Evolutionary conservation across 1,140 invertebrate species (phyloP), one percentile per base, ranked within the genome.

Genomic region (Drosophila subpulchrella): DNA sequence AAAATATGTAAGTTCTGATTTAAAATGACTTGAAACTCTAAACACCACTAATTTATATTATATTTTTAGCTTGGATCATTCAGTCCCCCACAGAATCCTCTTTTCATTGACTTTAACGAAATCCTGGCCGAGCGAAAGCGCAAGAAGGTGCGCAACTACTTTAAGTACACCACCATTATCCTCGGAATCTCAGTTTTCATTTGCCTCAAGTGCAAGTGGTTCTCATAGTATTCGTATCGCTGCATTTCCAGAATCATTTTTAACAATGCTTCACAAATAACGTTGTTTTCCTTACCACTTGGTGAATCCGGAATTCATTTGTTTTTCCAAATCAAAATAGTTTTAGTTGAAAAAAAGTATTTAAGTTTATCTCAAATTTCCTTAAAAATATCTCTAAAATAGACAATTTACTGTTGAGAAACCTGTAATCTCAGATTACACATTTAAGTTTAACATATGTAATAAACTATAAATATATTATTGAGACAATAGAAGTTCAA

Each of bases 71-170:
- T 92, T 50, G 71, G 73, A 4, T 79, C 86, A 0, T 92, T 91
- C 34, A 92, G 91, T 55, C 91, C 91, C n/a, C 13, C 62, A 2
- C 78, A 75, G 38, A 91, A 71, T 53, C 89, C 86, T 0, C 54
- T 92, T 0, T 86, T 86, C 39, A 92, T 92, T 44, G 79, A 92
- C 38, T 92, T 78, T 44, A 74, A 91, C 47, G 90, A 92, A 42
- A 72, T 90, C 39, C 5, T 91, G 1, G 84, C 84, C 6, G 90
- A 91, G 57, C 78, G 84, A 0, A 91, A 91, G 60, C 84, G 84
- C 17, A 74, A 65, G 38, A 91, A 79, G 44, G 79, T 91, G 10
- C 82, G 80, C 12, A 78, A 51, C 7, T 85, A 83, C 56, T 91
- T 91, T 7, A 91, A 91, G 57, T 91, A 90, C 53, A 91, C 89